phyloP scores from a whole-genome alignment of 1,140 invertebrate species.

The Drosophila jambulina region DNA sequence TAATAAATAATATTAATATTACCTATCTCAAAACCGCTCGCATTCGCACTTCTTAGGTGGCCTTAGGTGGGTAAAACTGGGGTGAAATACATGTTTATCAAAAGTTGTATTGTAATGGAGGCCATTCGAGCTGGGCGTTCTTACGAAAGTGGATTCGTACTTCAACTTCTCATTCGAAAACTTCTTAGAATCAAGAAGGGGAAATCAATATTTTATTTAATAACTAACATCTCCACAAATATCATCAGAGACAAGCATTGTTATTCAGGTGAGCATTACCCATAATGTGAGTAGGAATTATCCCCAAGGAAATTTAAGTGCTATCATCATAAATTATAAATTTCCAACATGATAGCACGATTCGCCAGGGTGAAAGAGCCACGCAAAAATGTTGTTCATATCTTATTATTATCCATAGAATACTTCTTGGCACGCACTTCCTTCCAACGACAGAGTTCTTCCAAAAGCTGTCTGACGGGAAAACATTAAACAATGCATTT shows the following conservation, averaged over 20 bases:
- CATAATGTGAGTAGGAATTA: slow-evolving; percentile 9
- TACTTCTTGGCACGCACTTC: slow-evolving; percentile 59
- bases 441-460: slow-evolving; percentile 20
- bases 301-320: slow-evolving; percentile 29
- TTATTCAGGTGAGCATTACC: slow-evolving; percentile 18
- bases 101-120: too few relatives aligned
- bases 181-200: background rate
- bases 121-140: background rate
- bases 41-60: too few relatives aligned
- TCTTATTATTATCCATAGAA: slow-evolving; percentile 72
- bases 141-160: background rate
- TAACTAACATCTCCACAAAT: background rate
- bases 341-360: slow-evolving; percentile 33
- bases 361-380: background rate
- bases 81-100: too few relatives aligned
- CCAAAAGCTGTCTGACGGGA: slow-evolving; percentile 48
- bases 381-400: slow-evolving; percentile 64
- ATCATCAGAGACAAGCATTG: background rate
- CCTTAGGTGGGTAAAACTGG: too few relatives aligned
- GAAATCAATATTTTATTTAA: background rate
- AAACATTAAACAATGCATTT: slow-evolving; percentile 63
- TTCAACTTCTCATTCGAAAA: background rate
- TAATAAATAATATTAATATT: too few relatives aligned
- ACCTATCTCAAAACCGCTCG: too few relatives aligned
- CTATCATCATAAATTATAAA: slow-evolving; percentile 72